Evolutionary conservation across 2,888 invertebrate species (phyloP).

Genomic region (Bellardia bayeri): DNA sequence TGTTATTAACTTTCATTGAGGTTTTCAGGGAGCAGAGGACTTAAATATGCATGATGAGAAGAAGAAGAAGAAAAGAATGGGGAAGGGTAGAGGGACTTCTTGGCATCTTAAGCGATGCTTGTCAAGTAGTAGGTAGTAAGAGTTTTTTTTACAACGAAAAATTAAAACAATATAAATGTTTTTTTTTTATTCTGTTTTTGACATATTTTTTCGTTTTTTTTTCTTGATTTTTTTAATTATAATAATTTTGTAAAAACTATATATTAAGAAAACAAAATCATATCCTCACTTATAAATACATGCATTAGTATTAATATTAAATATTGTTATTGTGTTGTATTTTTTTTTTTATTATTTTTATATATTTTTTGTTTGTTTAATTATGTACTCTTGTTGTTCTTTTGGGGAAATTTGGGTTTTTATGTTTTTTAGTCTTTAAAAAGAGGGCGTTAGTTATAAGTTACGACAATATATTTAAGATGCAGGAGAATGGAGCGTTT

Average conservation of each 20-base stretch:
- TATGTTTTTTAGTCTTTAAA: constrained; percentile 46
- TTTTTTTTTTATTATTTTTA: constrained; percentile 33
- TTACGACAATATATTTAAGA: too few species aligned
- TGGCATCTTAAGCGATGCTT: constrained; percentile 8
- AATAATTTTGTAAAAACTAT: constrained; percentile 68
- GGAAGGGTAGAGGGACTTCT: neutral
- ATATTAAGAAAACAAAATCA: constrained; percentile 63
- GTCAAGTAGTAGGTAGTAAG: constrained; percentile 35
- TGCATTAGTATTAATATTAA: constrained; percentile 64
- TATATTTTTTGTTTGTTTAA: constrained; percentile 39
- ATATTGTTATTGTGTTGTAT: constrained; percentile 67
- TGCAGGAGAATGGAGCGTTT: too few species aligned
- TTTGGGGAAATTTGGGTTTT: constrained; percentile 27
- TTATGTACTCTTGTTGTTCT: neutral
- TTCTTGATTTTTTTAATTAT: constrained; percentile 50
- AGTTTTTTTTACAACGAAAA: constrained; percentile 65
- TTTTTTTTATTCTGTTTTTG: constrained; percentile 39
- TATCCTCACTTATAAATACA: constrained; percentile 70
- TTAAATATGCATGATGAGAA: constrained; percentile 32
- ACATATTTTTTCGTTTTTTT: constrained; percentile 55
- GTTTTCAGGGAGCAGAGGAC: constrained; percentile 34
- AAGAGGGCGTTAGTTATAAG: neutral
- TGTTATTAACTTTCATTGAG: constrained; percentile 61
- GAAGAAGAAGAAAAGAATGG: neutral
- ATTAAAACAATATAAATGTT: constrained; percentile 71